A percentile compares a stretch with the other conserved stretches of the same genome.
Conservation (phyloP, 2,797 vertebrate genomes). For the Rhinatrema bivittatum region DNA sequence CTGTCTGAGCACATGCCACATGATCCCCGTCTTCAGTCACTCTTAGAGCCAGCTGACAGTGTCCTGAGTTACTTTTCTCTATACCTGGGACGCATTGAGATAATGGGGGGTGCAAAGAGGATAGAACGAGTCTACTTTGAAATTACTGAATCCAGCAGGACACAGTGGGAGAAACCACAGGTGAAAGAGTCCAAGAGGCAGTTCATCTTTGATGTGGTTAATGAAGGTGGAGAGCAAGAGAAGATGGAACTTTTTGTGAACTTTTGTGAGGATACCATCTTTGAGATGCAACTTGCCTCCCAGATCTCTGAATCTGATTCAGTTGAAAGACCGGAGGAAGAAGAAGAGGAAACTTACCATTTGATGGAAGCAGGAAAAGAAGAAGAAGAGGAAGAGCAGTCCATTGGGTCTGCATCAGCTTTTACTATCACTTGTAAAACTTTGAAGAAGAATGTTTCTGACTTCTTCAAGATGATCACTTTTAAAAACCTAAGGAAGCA, state of each 20-base stretch:
- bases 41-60: slow-evolving; percentile 87
- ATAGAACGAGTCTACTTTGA: slow-evolving; percentile 97
- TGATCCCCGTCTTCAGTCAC: slow-evolving; percentile 79
- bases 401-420: slow-evolving; percentile 78
- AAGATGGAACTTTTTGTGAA: slow-evolving; percentile 99
- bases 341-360: slow-evolving; percentile 58
- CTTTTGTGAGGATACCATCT: slow-evolving; percentile 97
- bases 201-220: slow-evolving; percentile 97
- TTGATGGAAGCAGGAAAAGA: slow-evolving; percentile 58
- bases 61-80: slow-evolving; percentile 96
- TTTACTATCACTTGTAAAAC: slow-evolving; percentile 80
- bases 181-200: slow-evolving; percentile 97
- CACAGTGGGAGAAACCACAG: slow-evolving; percentile 99
- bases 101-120: slow-evolving; percentile 95
- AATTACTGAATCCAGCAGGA: slow-evolving; percentile 93
- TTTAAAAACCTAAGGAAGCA: slow-evolving; percentile 79
- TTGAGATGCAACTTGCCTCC: slow-evolving; percentile 96
- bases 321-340: slow-evolving; percentile 77
- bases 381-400: slow-evolving; percentile 61
- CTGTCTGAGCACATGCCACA: slow-evolving; percentile 97
- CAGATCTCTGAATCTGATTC: slow-evolving; percentile 90
- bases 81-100: slow-evolving; percentile 90
- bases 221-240: slow-evolving; percentile 94
- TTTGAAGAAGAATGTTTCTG: slow-evolving; percentile 67
- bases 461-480: slow-evolving; percentile 71